A percentile compares a stretch with the other conserved stretches of the same genome.
These are phyloP conservation scores for Calameuta idolon DNA, from an alignment of 2,888 invertebrate genomes.

Conservation along the genomic window DNA sequence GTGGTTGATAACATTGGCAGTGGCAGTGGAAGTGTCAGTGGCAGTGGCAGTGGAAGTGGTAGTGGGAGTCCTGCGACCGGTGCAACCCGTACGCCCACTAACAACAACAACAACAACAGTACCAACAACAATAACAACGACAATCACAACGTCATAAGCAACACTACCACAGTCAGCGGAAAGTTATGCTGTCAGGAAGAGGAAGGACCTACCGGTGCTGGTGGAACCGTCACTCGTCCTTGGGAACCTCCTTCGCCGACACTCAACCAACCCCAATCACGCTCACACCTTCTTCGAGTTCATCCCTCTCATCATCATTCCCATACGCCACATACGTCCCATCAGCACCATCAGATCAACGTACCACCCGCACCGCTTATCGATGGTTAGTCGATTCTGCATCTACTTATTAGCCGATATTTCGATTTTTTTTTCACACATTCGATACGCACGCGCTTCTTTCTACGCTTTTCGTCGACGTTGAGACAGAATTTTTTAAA, in stretches of 20 bases:
- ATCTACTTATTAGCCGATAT: not conserved
- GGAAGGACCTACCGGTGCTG: conserved; percentile 39
- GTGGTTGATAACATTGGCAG: conserved; percentile 61
- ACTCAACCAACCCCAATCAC: conserved; percentile 49
- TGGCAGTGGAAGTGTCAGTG: conserved; percentile 63
- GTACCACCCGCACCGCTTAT: conserved; percentile 51
- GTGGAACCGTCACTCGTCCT: conserved; percentile 55
- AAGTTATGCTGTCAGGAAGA: conserved; percentile 60
- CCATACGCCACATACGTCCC: conserved; percentile 49
- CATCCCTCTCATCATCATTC: conserved; percentile 50
- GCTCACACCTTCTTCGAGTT: conserved; percentile 53
- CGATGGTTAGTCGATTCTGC: conserved; percentile 48
- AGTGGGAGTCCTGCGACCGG: conserved; percentile 58
- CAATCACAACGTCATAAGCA: conserved; percentile 32
- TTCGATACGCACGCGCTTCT: not conserved
- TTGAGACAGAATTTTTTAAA: not conserved
- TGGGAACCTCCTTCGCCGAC: conserved; percentile 63
- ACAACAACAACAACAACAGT: conserved; percentile 41
- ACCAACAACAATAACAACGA: conserved; percentile 37
- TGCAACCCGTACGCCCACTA: conserved; percentile 45
- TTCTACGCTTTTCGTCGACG: not conserved
- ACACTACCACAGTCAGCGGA: conserved; percentile 31
- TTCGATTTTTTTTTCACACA: not conserved
- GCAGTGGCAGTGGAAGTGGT: conserved; percentile 54
- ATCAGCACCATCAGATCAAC: conserved; percentile 55